Percentiles rank a stretch among this genome's conserved stretches.
These are phyloP conservation scores for Orussus abietinus DNA, from an alignment of 1,140 invertebrate species.

Conservation along the genomic window DNA sequence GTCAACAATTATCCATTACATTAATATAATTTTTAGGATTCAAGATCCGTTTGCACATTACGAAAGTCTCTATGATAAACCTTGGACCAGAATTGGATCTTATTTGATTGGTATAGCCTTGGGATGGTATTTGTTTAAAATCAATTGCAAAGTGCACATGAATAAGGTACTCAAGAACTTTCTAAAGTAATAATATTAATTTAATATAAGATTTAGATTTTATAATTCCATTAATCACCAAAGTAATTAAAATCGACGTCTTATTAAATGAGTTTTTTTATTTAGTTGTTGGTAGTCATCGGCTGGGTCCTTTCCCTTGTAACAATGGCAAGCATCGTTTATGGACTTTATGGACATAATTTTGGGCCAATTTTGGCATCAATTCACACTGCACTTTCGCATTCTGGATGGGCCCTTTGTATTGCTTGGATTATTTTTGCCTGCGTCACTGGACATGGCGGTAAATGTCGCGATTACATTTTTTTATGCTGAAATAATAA, in stretches of 20 bases:
- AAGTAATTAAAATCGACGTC: conserved; percentile 3
- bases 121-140: conserved; percentile 43
- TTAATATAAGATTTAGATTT: too few species aligned
- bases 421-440: conserved; percentile 55
- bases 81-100: conserved; percentile 46
- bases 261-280: conserved; percentile 3
- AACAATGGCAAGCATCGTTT: conserved; percentile 39
- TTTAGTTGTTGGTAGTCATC: conserved; percentile 31
- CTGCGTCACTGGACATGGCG: conserved; percentile 51
- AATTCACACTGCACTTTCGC: conserved; percentile 53
- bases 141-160: conserved; percentile 37
- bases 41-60: conserved; percentile 47
- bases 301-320: conserved; percentile 35
- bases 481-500: too few species aligned
- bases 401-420: conserved; percentile 52
- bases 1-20: background rate
- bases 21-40: conserved; percentile 33
- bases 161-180: too few species aligned
- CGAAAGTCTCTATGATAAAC: conserved; percentile 48
- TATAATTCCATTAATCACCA: too few species aligned
- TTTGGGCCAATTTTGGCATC: conserved; percentile 45
- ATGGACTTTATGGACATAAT: conserved; percentile 38
- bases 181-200: too few species aligned
- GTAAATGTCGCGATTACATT: conserved; percentile 21
- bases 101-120: conserved; percentile 46